Evolutionary conservation across 2,797 vertebrate genomes (phyloP), one percentile per base, ranked within the genome.

Genomic region (Xyrichtys novacula): DNA sequence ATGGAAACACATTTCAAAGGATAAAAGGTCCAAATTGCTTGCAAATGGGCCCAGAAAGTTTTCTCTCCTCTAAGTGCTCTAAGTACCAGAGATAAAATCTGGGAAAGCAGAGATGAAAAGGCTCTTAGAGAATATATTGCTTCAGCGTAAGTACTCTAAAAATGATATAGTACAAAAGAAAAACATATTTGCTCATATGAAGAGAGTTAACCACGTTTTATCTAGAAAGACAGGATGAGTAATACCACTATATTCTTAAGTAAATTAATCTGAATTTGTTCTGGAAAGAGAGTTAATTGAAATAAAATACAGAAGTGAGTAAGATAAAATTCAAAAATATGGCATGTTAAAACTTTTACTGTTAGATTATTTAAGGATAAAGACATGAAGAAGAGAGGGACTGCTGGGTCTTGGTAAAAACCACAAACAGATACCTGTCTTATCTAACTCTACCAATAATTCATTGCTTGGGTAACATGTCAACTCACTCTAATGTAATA

Each of bases 1-100:
- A 65, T 42, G 42, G 40, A 66, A 46, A 66, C n/a, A 17, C 16
- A 9, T 75, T 68, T 72, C 25, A 64, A 65, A 71, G 43, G 28
- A 52, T 57, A 70, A 78, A 34, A 14, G 48, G 48, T 57, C 32
- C 56, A 64, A 49, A 71, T 8, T 69, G 60, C 46, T 57, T 39
- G 26, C 17, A 66, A 68, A 74, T 61, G 47, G 42, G 17, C 17
- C 28, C 16, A 5, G 31, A 70, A 49, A 43, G 38, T 47, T 34
- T 34, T 34, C 32, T 11, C 53, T 34, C 12, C 44, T 23, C 25
- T 23, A 34, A 22, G 38, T 47, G 20, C 34, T 62, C 6, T 36
- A 52, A 32, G 11, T 14, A 47, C 65, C 12, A 34, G 22, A 39
- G 42, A 43, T 9, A 11, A 17, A 65, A 44, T 49, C 32, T 48